Evolutionary conservation across 1,140 invertebrate species (phyloP).

Genomic region (Chironomus tepperi): DNA sequence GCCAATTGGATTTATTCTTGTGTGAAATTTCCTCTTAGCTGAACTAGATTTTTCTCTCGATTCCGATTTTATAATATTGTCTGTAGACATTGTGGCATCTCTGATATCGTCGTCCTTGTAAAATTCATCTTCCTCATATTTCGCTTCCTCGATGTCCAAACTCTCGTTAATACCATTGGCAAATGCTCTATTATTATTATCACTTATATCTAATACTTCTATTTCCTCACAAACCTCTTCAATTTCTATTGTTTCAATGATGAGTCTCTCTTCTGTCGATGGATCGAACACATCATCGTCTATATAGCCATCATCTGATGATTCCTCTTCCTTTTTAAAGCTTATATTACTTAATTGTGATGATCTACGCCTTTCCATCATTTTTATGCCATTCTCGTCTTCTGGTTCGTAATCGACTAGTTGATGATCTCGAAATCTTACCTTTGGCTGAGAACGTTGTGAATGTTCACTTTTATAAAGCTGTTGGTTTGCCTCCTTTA

Average conservation of each 20-base stretch:
- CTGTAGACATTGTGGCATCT: neutral
- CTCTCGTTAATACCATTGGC: neutral
- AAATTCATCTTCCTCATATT: neutral
- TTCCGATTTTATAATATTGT: neutral
- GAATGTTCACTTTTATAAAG: conserved; percentile 30
- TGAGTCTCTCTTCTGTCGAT: conserved; percentile 8
- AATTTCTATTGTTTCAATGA: neutral
- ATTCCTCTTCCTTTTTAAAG: conserved; percentile 28
- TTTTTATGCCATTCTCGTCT: conserved; percentile 68
- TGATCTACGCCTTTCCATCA: conserved; percentile 37
- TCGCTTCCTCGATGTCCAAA: neutral
- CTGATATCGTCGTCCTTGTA: neutral
- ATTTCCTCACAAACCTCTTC: conserved; percentile 24
- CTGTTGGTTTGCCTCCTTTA: conserved; percentile 39
- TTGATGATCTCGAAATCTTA: conserved; percentile 34
- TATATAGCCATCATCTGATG: conserved; percentile 44
- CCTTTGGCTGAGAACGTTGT: conserved; percentile 29
- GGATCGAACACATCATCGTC: neutral
- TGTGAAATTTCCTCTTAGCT: neutral
- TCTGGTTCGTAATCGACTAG: conserved; percentile 35
- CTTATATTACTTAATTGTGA: conserved; percentile 19
- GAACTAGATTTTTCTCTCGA: neutral
- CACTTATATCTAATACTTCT: conserved; percentile 2
- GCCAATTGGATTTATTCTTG: neutral
- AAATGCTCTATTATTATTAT: neutral